These are phyloP conservation scores for Megastigmus dorsalis DNA, from an alignment of 2,888 invertebrate species.

Conservation along the genomic window DNA sequence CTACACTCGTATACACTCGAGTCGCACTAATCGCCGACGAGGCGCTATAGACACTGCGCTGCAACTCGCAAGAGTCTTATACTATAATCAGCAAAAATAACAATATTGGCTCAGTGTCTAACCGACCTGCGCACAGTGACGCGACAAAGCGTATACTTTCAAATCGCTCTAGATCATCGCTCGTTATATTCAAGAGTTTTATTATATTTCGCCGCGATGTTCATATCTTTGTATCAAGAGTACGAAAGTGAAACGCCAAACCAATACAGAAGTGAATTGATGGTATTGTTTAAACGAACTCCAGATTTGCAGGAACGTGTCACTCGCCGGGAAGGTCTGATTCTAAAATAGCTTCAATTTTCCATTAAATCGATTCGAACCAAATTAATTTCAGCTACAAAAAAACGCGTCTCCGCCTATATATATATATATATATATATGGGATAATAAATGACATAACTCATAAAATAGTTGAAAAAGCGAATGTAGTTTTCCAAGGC, in stretches of 20 bases:
- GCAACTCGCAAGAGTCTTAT: conserved; percentile 56
- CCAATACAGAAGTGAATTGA: conserved; percentile 66
- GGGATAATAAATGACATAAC: too few species aligned
- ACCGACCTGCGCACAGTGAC: conserved; percentile 38
- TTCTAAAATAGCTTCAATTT: neutral
- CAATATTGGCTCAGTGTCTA: conserved; percentile 60
- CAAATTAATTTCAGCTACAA: too few species aligned
- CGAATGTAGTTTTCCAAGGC: too few species aligned
- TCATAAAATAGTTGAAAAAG: too few species aligned
- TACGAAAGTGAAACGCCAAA: conserved; percentile 63
- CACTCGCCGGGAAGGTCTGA: conserved; percentile 62
- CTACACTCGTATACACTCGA: neutral
- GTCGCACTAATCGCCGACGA: conserved; percentile 32
- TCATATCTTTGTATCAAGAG: conserved; percentile 69
- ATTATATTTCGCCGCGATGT: conserved; percentile 60
- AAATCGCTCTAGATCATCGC: neutral
- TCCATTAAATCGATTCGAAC: too few species aligned
- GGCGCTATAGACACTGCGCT: neutral
- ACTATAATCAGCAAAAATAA: conserved; percentile 66
- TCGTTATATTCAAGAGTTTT: neutral
- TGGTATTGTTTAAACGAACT: conserved; percentile 64
- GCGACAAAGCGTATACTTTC: conserved; percentile 5
- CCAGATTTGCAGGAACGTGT: conserved; percentile 56
- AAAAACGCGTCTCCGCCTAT: too few species aligned
- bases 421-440: too few species aligned